Conservation (phyloP, 2,113 vertebrate species). For the Kobus ellipsiprymnus region DNA sequence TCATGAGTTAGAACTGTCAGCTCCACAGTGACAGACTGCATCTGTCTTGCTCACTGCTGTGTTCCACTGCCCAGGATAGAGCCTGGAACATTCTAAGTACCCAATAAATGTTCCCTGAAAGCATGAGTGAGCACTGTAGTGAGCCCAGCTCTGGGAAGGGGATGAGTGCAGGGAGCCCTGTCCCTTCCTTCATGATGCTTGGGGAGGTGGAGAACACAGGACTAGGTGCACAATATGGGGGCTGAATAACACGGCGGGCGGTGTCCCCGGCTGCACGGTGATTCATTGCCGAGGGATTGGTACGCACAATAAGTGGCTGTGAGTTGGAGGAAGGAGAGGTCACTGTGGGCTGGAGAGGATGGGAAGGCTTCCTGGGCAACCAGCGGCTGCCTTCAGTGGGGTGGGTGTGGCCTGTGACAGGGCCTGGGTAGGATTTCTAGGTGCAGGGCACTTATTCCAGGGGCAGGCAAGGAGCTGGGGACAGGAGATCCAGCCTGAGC, state of each 20-base stretch:
- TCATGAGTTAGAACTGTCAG: neutral
- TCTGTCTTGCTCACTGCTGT: neutral
- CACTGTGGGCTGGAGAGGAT: constrained; percentile 35
- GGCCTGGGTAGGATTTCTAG: neutral
- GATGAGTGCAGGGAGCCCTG: neutral
- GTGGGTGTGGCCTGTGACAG: neutral
- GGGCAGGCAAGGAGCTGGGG: neutral
- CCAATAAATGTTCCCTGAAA: neutral
- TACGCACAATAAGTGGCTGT: constrained; percentile 53
- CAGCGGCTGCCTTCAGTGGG: neutral
- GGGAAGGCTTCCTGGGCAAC: neutral
- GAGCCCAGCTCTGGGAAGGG: neutral
- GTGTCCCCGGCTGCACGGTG: constrained; percentile 17
- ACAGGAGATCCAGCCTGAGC: neutral
- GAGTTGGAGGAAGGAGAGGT: constrained; percentile 53
- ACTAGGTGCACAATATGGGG: neutral
- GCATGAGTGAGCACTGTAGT: neutral
- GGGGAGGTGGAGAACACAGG: neutral
- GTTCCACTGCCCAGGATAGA: neutral
- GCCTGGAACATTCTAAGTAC: neutral
- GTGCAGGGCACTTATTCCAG: neutral
- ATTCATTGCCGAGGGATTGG: constrained; percentile 54
- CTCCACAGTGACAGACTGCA: neutral
- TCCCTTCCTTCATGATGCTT: neutral
- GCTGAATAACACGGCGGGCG: neutral